A percentile compares a stretch with the other conserved stretches of the same genome.
Conservation (phyloP, 2,797 vertebrate genomes). For the Coregonus sp. region DNA sequence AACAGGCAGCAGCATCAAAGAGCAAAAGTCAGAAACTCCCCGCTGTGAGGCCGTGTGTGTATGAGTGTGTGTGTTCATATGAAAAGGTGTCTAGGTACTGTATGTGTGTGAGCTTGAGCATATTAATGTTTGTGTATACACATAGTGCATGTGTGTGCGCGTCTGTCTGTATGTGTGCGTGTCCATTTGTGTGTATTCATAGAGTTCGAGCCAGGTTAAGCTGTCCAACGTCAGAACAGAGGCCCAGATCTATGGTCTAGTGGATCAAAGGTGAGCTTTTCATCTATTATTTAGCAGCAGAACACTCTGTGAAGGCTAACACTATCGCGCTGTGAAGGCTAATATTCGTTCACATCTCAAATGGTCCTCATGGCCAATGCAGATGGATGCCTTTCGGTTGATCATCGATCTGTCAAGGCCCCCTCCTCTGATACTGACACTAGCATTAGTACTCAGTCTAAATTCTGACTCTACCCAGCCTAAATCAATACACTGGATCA, state of each 20-base stretch:
- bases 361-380: constrained; percentile 44
- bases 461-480: background rate
- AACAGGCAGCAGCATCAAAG: background rate
- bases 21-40: too few species aligned
- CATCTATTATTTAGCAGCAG: constrained; percentile 58
- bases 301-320: constrained; percentile 10
- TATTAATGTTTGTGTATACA: too few species aligned
- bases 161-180: constrained; percentile 8
- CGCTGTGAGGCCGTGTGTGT: background rate
- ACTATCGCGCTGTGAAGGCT: constrained; percentile 3
- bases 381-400: constrained; percentile 16
- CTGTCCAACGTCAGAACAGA: background rate
- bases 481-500: background rate
- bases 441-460: background rate
- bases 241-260: constrained; percentile 24
- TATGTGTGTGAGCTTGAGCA: too few species aligned
- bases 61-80: too few species aligned
- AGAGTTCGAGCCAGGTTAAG: constrained; percentile 7
- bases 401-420: constrained; percentile 29
- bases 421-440: constrained; percentile 11
- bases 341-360: constrained; percentile 36
- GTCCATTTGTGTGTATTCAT: constrained; percentile 28
- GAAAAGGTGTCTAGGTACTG: too few species aligned
- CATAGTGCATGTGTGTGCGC: background rate
- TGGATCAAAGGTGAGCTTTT: constrained; percentile 41